phyloP scores from a whole-genome alignment of 2,888 invertebrate species.

The Leptopilina drosophilae region DNA sequence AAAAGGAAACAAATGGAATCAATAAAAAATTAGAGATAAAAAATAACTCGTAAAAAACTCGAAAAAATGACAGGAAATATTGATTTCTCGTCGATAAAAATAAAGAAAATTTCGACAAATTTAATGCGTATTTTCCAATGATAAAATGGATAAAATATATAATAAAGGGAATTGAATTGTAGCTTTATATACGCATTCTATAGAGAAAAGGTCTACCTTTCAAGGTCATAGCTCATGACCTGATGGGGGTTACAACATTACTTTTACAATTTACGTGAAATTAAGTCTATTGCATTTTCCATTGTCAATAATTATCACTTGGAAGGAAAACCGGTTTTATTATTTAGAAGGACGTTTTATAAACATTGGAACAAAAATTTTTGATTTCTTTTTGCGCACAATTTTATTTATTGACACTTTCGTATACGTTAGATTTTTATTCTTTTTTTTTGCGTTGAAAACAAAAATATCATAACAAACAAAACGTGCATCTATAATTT shows the following conservation, averaged over 20 bases:
- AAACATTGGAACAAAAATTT: background rate
- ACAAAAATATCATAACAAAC: background rate
- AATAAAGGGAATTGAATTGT: background rate
- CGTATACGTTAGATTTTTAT: background rate
- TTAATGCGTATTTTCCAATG: background rate
- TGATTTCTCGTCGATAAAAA: background rate
- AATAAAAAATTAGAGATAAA: too few species aligned
- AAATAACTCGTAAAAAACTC: too few species aligned
- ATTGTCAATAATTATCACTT: constrained; percentile 20
- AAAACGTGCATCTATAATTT: background rate
- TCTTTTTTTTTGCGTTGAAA: background rate
- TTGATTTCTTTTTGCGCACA: background rate
- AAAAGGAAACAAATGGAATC: too few species aligned
- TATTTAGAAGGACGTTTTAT: constrained; percentile 17
- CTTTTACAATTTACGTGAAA: constrained; percentile 11
- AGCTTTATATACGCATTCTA: constrained; percentile 4
- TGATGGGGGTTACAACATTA: constrained; percentile 7
- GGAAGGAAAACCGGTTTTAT: constrained; percentile 12
- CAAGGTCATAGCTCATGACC: constrained; percentile 8
- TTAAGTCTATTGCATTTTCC: constrained; percentile 17
- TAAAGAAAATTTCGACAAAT: background rate
- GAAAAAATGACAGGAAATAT: too few species aligned
- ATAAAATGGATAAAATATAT: background rate
- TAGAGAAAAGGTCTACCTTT: constrained; percentile 12
- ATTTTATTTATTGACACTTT: background rate